phyloP scores from a whole-genome alignment of 2,888 invertebrate species.

The Morinoia aosen region DNA sequence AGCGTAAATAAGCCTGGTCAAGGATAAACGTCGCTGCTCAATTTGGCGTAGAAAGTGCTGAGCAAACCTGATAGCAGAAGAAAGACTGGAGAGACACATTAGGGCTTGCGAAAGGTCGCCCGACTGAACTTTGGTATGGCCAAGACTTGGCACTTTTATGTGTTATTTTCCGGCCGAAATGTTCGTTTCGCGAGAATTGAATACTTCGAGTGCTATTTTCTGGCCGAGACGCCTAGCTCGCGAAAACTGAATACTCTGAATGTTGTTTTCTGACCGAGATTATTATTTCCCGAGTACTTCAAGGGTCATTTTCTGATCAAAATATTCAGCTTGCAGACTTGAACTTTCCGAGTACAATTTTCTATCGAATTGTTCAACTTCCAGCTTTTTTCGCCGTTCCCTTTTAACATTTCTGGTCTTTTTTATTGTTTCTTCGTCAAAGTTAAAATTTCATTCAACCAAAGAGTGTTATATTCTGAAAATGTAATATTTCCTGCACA shows the following conservation, averaged over 20 bases:
- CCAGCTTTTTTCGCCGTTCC: not conserved
- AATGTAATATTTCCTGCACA: no score
- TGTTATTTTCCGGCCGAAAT: not conserved
- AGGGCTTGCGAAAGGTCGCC: not conserved
- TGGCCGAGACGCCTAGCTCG: not conserved
- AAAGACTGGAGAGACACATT: constrained; percentile 4
- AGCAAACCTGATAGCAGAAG: not conserved
- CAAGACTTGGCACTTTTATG: not conserved
- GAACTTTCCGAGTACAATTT: not conserved
- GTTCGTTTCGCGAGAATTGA: not conserved
- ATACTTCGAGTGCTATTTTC: not conserved
- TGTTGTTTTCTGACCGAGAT: not conserved
- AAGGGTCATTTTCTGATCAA: not conserved
- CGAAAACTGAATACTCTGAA: no score
- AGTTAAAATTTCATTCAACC: not conserved
- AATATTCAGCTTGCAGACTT: not conserved
- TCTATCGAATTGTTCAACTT: not conserved
- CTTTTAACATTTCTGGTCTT: not conserved
- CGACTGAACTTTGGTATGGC: not conserved
- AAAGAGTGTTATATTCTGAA: no score
- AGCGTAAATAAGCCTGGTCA: not conserved
- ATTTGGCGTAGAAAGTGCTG: not conserved
- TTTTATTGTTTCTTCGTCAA: not conserved
- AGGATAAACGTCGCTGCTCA: not conserved
- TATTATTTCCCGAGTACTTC: not conserved